phyloP scores from a whole-genome alignment of 2,797 vertebrate species.

The Gymnodraco acuticeps region DNA sequence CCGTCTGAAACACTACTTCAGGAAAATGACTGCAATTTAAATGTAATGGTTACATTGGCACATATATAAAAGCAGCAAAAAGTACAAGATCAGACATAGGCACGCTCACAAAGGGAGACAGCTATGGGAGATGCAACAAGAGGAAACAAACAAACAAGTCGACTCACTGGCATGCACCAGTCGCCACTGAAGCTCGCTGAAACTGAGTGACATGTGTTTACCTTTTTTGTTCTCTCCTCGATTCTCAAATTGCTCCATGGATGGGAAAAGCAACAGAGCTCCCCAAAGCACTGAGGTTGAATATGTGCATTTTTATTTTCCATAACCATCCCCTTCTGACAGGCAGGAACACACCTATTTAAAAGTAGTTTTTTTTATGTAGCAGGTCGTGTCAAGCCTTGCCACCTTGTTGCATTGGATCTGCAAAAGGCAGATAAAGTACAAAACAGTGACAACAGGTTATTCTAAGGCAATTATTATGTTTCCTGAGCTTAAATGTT shows the following conservation, averaged over 20 bases:
- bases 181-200: constrained; percentile 55
- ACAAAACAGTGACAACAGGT: constrained; percentile 18
- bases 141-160: constrained; percentile 43
- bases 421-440: constrained; percentile 27
- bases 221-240: constrained; percentile 61
- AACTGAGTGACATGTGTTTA: constrained; percentile 76
- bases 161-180: constrained; percentile 52
- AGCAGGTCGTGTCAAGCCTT: constrained; percentile 37
- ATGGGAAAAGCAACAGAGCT: constrained; percentile 62
- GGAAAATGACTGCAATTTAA: constrained; percentile 11
- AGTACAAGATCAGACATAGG: constrained; percentile 9
- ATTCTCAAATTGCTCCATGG: constrained; percentile 72
- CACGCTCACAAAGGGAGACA: constrained; percentile 21
- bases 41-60: constrained; percentile 1
- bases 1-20: constrained; percentile 6
- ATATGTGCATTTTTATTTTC: constrained; percentile 80
- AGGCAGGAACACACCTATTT: constrained; percentile 58
- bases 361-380: constrained; percentile 7
- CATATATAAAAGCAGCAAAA: neutral
- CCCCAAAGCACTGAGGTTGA: constrained; percentile 66
- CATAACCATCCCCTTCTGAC: constrained; percentile 61
- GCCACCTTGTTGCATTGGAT: constrained; percentile 38
- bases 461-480: constrained; percentile 13
- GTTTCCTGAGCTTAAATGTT: neutral
- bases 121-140: constrained; percentile 13